Conservation (phyloP, 2,888 invertebrate species). For the Watsonalla binaria region DNA sequence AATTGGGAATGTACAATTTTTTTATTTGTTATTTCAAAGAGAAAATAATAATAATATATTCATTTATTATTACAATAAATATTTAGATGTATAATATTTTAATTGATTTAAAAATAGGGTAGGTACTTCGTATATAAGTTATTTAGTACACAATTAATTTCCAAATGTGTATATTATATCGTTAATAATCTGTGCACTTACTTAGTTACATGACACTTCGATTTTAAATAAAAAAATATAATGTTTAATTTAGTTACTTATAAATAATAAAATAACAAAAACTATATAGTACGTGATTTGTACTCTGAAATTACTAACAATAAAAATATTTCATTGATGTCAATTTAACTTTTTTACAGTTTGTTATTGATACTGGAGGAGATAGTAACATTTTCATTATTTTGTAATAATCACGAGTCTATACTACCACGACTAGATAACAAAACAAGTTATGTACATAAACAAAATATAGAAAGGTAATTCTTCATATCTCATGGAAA, state of each 20-base stretch:
- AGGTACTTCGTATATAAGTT: neutral
- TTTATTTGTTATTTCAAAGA: too few species aligned
- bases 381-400: neutral
- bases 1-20: too few species aligned
- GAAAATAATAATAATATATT: neutral
- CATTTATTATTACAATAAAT: neutral
- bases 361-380: neutral
- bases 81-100: neutral
- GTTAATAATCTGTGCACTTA: conserved; percentile 19
- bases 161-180: conserved; percentile 6
- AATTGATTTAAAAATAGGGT: neutral
- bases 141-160: too few species aligned
- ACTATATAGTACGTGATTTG: neutral
- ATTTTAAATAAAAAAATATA: conserved; percentile 7
- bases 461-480: conserved; percentile 7
- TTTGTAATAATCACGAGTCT: conserved; percentile 14
- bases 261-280: conserved; percentile 13
- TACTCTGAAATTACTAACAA: too few species aligned
- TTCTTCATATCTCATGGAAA: neutral
- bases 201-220: conserved; percentile 19
- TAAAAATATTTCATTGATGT: too few species aligned
- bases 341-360: neutral
- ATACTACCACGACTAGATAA: conserved; percentile 27
- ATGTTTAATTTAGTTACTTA: conserved; percentile 12
- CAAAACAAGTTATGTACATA: conserved; percentile 9